Evolutionary conservation across 2,888 invertebrate species (phyloP), one percentile per base, ranked within the genome.

Genomic region (Leptura quadrifasciata): DNA sequence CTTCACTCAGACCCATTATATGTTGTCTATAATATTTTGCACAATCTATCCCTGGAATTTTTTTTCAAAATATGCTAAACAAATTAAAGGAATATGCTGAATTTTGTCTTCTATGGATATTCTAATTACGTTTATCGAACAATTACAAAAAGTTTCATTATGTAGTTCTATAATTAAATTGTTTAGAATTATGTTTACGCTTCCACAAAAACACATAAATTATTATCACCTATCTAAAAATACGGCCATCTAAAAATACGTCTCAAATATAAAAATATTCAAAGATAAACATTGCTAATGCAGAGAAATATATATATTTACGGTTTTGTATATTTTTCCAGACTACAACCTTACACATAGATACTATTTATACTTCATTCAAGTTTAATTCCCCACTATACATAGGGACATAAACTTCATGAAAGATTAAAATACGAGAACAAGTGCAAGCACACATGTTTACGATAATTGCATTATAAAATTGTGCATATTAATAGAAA

Each of bases 281-380:
- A 47, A 47, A 47, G 47, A n/a, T n/a, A n/a, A 47, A 47, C 47
- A n/a, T 47, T 17, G 47, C 47, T 47, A 47, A 47, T n/a, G 47
- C 47, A 47, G 1, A 47, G 27, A 6, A 5, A 31, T 0, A 47
- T 47, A 47, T n/a, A 47, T 47, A 47, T n/a, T n/a, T n/a, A 47
- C n/a, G 47, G 15, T 47, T n/a, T 47, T 47, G 47, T 47, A 47
- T 47, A 47, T 47, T 47, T 47, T 47, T 47, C 47, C 47, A n/a
- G 47, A 47, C n/a, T n/a, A n/a, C 47, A n/a, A n/a, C n/a, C n/a
- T 47, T 47, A 47, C 47, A 47, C 15, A 47, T 47, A 15, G 47
- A 47, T 47, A n/a, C 47, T 47, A 47, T 47, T 47, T 47, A 47
- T 47, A n/a, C n/a, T 47, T 47, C 47, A 47, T n/a, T 47, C 47